Evolutionary conservation across 2,888 invertebrate species (phyloP).

Genomic region (Dicyrtoma fusca): DNA sequence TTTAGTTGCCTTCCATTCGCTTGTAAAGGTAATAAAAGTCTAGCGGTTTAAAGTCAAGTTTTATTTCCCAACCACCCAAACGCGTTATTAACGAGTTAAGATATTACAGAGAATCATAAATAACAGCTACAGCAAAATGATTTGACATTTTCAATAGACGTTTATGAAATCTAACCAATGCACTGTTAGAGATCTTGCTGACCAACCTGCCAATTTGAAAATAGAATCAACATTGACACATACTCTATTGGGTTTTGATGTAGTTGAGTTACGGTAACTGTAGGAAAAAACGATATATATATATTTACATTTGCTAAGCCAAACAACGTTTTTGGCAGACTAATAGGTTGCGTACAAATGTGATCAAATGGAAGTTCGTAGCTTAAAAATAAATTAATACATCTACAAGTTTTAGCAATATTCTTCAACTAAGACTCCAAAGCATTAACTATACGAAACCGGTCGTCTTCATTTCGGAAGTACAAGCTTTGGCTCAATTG

Average conservation of each 20-base stretch:
- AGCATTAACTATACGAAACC: background rate
- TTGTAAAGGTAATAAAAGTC: too few species aligned
- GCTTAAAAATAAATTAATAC: background rate
- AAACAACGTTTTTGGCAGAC: background rate
- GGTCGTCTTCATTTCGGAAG: constrained; percentile 22
- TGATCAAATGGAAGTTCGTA: background rate
- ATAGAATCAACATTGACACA: constrained; percentile 2
- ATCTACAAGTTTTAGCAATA: background rate
- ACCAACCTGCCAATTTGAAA: constrained; percentile 7
- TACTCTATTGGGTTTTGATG: background rate
- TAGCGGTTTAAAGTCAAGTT: too few species aligned
- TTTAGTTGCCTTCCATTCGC: too few species aligned
- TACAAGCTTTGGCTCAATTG: constrained; percentile 22
- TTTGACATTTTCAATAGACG: background rate
- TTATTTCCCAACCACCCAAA: too few species aligned
- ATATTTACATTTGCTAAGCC: background rate
- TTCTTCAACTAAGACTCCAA: constrained; percentile 2
- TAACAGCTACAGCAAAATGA: too few species aligned
- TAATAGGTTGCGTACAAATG: background rate
- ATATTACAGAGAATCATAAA: too few species aligned
- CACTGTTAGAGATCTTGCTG: background rate
- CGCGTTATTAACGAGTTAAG: too few species aligned
- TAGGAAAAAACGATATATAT: background rate
- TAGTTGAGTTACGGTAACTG: constrained; percentile 6
- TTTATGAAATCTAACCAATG: constrained; percentile 11